phyloP scores from a whole-genome alignment of 2,113 vertebrate species.

The Fulmarus glacialis region DNA sequence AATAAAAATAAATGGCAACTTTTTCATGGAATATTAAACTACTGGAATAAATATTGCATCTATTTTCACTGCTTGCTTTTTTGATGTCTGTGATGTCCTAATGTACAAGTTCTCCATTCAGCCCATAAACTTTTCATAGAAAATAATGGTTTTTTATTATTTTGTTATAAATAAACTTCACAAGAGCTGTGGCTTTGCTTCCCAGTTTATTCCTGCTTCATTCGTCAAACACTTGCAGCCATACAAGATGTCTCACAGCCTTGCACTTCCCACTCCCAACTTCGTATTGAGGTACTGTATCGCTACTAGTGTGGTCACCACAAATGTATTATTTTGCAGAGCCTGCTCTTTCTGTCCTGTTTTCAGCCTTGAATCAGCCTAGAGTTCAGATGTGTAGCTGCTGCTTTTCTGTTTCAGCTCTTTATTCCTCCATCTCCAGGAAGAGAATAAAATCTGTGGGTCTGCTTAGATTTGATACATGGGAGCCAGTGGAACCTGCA shows the following conservation, averaged over 20 bases:
- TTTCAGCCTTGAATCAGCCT: not conserved
- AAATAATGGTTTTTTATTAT: not conserved
- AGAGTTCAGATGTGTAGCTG: not conserved
- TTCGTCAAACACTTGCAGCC: not conserved
- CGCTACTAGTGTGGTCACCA: not conserved
- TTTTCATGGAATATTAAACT: not conserved
- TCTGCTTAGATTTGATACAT: not conserved
- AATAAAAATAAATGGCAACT: not conserved
- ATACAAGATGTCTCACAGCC: not conserved
- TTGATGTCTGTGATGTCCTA: not conserved
- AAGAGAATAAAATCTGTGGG: not conserved
- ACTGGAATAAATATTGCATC: not conserved
- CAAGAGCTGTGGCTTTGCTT: not conserved
- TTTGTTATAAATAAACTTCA: not conserved
- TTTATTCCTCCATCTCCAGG: not conserved
- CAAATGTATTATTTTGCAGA: not conserved
- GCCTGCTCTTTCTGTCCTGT: not conserved
- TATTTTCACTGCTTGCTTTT: not conserved
- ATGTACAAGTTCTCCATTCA: not conserved
- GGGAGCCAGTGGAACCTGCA: not conserved
- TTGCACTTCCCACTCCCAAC: not conserved
- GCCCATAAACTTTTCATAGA: not conserved
- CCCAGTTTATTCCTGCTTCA: not conserved
- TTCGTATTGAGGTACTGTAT: not conserved
- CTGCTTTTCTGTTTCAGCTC: not conserved